Evolutionary conservation across 2,888 invertebrate species (phyloP), one percentile per base, ranked within the genome.

Genomic region (Lasius platythorax): DNA sequence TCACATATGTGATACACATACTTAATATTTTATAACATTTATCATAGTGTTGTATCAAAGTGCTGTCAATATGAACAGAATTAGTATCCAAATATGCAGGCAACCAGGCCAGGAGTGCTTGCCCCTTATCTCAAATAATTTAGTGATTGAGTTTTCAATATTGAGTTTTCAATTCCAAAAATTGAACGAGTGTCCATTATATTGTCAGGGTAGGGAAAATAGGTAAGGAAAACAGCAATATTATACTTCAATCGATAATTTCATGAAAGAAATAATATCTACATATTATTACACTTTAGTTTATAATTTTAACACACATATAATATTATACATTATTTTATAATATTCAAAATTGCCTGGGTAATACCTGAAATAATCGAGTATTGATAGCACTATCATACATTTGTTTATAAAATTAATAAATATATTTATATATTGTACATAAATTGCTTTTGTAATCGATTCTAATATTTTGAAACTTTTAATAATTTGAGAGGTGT

Each of bases 381-480:
- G 23, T 50, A 12, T 75, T 75, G 75, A 67, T 33, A 67, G 67
- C 33, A 67, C 33, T 75, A 75, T 73, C 40, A 63, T 63, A 63
- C 43, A 43, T 74, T 30, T 1, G 18, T 63, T 63, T 73, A 11
- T 73, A 63, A 63, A 73, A 63, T n/a, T 63, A 6, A n/a, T 66
- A 40, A 64, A n/a, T 63, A 72, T 43, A 33, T 23, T 74, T 30
- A 30, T 61, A 40, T 68, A 46, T n/a, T 43, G 12, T n/a, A 75
- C 18, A 50, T 37, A 18, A 50, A 15, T 50, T 50, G 23, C 18
- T 76, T 53, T 78, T 40, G 33, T 53, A 67, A 50, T 23, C 9
- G n/a, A 40, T 3, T 68, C 12, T 9, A 78, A 28, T 15, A 63
- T 33, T 30, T 53, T 40, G 28, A 43, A 11, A 40, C 1, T 40